Evolutionary conservation across 2,113 vertebrate species (phyloP).

Genomic region (Laticauda laticaudata): DNA sequence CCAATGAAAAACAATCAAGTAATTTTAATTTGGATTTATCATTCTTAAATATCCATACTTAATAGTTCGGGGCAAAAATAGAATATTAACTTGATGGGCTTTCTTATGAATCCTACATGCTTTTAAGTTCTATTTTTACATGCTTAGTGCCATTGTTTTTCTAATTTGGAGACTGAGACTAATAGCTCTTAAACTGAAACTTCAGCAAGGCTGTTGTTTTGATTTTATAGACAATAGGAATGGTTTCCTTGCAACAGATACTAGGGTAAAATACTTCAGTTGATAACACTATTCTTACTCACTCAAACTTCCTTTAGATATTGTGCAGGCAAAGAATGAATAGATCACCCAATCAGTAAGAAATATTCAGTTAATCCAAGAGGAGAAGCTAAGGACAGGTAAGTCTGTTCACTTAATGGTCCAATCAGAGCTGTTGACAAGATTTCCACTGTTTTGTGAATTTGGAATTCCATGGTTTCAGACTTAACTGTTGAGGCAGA

Average conservation of each 20-base stretch:
- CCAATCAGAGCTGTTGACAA: neutral
- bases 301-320: slow-evolving; percentile 20
- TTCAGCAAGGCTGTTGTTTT: slow-evolving; percentile 18
- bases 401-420: slow-evolving; percentile 6
- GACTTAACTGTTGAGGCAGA: neutral
- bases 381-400: slow-evolving; percentile 21
- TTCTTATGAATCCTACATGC: neutral
- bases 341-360: slow-evolving; percentile 4
- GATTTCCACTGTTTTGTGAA: slow-evolving; percentile 20
- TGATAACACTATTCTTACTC: neutral
- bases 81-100: neutral
- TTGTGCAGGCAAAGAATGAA: neutral
- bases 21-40: neutral
- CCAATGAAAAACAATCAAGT: neutral
- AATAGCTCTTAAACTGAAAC: neutral
- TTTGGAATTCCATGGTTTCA: neutral
- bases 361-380: slow-evolving; percentile 20
- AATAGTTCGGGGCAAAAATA: neutral
- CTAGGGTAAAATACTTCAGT: slow-evolving; percentile 23
- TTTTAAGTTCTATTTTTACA: neutral
- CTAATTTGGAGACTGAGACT: neutral
- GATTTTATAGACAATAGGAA: slow-evolving; percentile 9
- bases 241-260: slow-evolving; percentile 39
- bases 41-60: slow-evolving; percentile 2
- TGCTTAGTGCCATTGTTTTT: neutral